Percentiles rank a stretch among this genome's conserved stretches.
These are phyloP conservation scores for Salticus scenicus DNA, from an alignment of 2,888 invertebrate species.

Conservation along the genomic window DNA sequence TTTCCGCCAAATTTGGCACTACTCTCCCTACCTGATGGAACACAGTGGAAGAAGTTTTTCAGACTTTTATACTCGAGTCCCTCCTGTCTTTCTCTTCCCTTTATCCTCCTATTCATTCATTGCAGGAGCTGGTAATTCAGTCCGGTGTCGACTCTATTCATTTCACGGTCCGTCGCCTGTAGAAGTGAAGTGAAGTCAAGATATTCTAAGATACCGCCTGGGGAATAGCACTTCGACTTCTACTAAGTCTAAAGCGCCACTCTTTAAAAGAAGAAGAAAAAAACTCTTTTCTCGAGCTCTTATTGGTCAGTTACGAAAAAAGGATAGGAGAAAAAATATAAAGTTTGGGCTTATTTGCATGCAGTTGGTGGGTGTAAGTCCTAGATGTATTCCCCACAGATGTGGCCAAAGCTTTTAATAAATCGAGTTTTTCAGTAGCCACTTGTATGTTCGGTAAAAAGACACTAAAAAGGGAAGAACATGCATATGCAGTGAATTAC, in stretches of 20 bases:
- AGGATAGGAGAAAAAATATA: conserved; percentile 1
- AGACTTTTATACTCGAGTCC: conserved; percentile 57
- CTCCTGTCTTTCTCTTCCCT: conserved; percentile 49
- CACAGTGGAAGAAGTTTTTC: conserved; percentile 52
- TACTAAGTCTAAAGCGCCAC: conserved; percentile 48
- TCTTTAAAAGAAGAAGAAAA: conserved; percentile 30
- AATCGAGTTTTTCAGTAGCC: conserved; percentile 54
- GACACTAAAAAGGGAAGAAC: conserved; percentile 37
- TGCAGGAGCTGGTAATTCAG: conserved; percentile 57
- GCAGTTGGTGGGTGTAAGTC: conserved; percentile 38
- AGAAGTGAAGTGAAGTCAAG: conserved; percentile 61
- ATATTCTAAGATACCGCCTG: conserved; percentile 49
- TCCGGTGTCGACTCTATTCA: conserved; percentile 67
- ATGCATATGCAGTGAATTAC: conserved; percentile 55
- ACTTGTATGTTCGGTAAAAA: conserved; percentile 25
- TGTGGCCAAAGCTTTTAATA: conserved; percentile 57
- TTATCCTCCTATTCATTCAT: conserved; percentile 49
- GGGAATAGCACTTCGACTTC: conserved; percentile 59
- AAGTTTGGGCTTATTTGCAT: conserved; percentile 54
- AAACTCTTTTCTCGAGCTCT: conserved; percentile 34
- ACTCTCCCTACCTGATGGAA: conserved; percentile 52
- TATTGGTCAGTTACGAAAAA: conserved; percentile 53
- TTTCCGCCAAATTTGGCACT: conserved; percentile 24
- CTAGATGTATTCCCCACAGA: conserved; percentile 43
- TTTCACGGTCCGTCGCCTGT: conserved; percentile 65